Evolutionary conservation across 1,140 invertebrate genomes (phyloP).

Genomic region (Drosophila watanabei): DNA sequence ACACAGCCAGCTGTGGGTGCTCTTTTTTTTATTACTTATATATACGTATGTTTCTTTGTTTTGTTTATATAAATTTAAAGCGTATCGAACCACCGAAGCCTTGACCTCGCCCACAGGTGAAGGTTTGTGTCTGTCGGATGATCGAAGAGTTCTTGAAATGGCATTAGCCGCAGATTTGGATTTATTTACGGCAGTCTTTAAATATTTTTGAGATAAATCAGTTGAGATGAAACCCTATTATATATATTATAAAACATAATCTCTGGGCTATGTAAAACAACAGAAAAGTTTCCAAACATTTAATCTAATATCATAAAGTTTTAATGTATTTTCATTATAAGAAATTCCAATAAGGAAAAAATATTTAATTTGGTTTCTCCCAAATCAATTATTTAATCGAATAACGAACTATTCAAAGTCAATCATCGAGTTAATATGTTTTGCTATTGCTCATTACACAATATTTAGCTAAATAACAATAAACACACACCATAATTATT

Average conservation of each 20-base stretch:
- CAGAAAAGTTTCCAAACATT: neutral
- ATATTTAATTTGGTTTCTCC: constrained; percentile 1
- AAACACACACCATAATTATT: constrained; percentile 5
- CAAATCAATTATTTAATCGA: constrained; percentile 8
- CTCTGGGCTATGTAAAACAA: neutral
- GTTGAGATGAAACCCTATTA: neutral
- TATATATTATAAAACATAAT: neutral
- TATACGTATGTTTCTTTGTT: neutral
- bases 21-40: constrained; percentile 7
- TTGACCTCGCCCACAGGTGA: constrained; percentile 35
- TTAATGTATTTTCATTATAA: neutral
- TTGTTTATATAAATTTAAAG: constrained; percentile 16
- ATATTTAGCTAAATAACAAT: constrained; percentile 1
- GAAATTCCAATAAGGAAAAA: neutral
- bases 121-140: constrained; percentile 9
- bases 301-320: neutral
- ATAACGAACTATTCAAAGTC: constrained; percentile 1
- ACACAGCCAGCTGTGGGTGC: constrained; percentile 23
- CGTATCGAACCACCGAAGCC: constrained; percentile 24
- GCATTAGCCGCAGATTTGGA: neutral
- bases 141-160: constrained; percentile 23
- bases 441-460: constrained; percentile 15
- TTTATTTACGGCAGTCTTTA: neutral
- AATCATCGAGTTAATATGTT: constrained; percentile 3
- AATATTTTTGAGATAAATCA: neutral